Conservation (phyloP, 2,797 vertebrate species). For the Macropodus opercularis region DNA sequence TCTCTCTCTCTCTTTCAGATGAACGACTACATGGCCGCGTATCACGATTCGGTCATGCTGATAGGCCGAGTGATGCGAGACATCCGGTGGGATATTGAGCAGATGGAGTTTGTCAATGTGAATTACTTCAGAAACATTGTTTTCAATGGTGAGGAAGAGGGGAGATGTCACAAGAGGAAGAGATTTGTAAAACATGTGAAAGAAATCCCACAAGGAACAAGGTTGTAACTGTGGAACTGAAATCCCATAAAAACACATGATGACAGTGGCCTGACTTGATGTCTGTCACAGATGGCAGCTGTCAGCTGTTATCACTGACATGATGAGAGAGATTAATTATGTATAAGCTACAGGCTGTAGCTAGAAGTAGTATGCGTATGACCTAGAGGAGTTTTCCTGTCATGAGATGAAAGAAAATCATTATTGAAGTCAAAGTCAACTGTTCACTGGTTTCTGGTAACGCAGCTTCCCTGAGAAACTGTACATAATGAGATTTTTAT, state of each 20-base stretch:
- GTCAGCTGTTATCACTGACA: conserved; percentile 17
- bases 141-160: conserved; percentile 81
- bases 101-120: conserved; percentile 55
- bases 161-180: not conserved
- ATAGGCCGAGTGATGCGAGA: conserved; percentile 86
- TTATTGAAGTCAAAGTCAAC: no score
- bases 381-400: no score
- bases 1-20: conserved; percentile 77
- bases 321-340: conserved; percentile 2
- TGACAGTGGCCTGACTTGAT: not conserved
- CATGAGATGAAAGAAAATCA: no score
- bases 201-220: no score
- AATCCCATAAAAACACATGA: not conserved
- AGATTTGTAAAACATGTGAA: not conserved
- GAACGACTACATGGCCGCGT: conserved; percentile 87
- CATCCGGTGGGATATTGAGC: conserved; percentile 41
- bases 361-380: not conserved
- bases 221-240: not conserved
- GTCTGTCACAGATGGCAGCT: conserved; percentile 13
- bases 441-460: no score
- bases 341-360: conserved; percentile 22
- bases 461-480: no score
- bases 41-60: conserved; percentile 88
- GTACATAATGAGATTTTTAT: conserved; percentile 1
- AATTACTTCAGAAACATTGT: conserved; percentile 84